Evolutionary conservation across 2,113 vertebrate genomes (phyloP), one percentile per base, ranked within the genome.

Genomic region (Nothoprocta perdicaria): DNA sequence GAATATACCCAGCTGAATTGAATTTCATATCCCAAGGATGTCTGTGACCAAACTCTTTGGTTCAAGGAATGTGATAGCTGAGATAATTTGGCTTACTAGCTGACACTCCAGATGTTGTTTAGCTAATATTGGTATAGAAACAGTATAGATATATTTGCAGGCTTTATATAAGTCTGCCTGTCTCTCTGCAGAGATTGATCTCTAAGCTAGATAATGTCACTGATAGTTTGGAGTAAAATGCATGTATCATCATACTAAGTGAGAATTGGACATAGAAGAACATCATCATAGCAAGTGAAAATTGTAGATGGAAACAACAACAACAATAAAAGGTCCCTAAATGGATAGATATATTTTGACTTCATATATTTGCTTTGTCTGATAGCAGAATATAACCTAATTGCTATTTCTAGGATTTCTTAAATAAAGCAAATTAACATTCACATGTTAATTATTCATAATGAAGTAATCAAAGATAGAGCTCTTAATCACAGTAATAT

Each of bases 1-100:
- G 13, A 72, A 53, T 31, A 1, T 27, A 43, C 6, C 18, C 38
- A 81, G 6, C 9, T 14, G 60, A 15, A 43, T 26, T 33, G 15
- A 67, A 8, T 22, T 81, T 78, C 18, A 33, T 12, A 31, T 1
- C 3, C 2, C 33, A 48, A 43, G 13, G 48, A 33, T 33, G 6
- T 15, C 14, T 46, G 2, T 9, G 9, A 29, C 3, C 16, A 31
- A 31, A 6, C 4, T 11, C 0, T 0, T 46, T 13, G 43, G 12
- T 35, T 8, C 29, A 29, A 72, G 11, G n/a, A 6, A 26, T 0
- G 2, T 5, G 6, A 38, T 22, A 48, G 6, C 5, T 41, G 31
- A 78, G 6, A 3, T 1, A 46, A 50, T 86, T 79, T 86, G 4
- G 24, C n/a, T 41, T 14, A 14, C 4, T 52, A 38, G 14, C 4